These are phyloP conservation scores for Heterotis niloticus DNA, from an alignment of 2,113 vertebrate species.

Conservation along the genomic window DNA sequence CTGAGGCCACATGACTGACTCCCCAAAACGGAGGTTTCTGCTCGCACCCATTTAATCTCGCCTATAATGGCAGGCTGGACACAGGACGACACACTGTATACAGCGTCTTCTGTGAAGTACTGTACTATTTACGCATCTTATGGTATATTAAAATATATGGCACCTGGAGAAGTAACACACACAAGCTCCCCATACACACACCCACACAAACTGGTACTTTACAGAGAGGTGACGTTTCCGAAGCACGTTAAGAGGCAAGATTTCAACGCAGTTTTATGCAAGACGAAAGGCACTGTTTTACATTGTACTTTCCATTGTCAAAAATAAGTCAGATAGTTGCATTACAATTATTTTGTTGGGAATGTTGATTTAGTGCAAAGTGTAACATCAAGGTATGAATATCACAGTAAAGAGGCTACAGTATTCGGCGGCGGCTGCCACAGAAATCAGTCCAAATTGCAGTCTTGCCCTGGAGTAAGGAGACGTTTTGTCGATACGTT, in stretches of 20 bases:
- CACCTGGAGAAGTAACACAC: constrained; percentile 19
- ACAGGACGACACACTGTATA: background rate
- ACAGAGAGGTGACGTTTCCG: constrained; percentile 9
- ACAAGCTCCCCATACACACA: constrained; percentile 22
- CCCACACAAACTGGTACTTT: constrained; percentile 5
- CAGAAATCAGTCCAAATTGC: constrained; percentile 32
- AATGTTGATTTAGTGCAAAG: constrained; percentile 47
- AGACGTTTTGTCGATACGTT: constrained; percentile 7
- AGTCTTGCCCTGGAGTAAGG: constrained; percentile 31
- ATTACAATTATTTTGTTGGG: constrained; percentile 32
- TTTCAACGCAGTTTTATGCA: constrained; percentile 17
- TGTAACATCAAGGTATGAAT: constrained; percentile 34
- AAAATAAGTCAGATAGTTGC: constrained; percentile 28
- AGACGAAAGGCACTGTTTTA: constrained; percentile 49
- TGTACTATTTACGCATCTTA: constrained; percentile 7
- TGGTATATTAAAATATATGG: constrained; percentile 41
- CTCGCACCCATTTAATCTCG: background rate
- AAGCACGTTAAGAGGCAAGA: background rate
- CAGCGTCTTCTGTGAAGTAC: background rate
- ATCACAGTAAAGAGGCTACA: constrained; percentile 35
- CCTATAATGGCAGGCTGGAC: background rate
- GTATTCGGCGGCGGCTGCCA: constrained; percentile 26
- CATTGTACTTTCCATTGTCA: constrained; percentile 16
- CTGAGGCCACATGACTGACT: background rate
- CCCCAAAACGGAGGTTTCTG: background rate